Percentiles rank a stretch among this genome's conserved stretches.
phyloP scores from a whole-genome alignment of 2,113 vertebrate genomes.

The Phrynocephalus versicolor region DNA sequence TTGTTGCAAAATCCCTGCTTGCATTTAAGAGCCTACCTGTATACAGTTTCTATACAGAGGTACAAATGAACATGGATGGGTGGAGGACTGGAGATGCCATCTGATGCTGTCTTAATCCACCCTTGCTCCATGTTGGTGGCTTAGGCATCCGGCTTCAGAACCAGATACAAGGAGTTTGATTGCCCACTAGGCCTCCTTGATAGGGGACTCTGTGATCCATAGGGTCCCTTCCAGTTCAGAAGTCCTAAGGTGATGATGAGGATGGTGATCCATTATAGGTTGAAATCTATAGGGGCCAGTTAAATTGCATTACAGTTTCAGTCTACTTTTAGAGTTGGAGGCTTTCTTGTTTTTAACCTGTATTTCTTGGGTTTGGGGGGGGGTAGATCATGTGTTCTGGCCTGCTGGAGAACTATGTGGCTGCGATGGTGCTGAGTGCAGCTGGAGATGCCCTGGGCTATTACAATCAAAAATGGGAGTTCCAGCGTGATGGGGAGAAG shows the following conservation, averaged over 20 bases:
- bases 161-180: too few relatives aligned
- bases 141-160: too few relatives aligned
- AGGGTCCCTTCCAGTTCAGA: too few relatives aligned
- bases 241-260: too few relatives aligned
- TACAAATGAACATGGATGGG: background rate
- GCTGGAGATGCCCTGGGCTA: constrained; percentile 80
- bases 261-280: background rate
- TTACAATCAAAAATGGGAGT: constrained; percentile 76
- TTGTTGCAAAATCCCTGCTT: background rate
- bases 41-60: background rate
- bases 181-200: too few relatives aligned
- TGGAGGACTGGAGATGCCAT: background rate
- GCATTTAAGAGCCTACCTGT: background rate
- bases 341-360: background rate
- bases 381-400: constrained; percentile 33
- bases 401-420: constrained; percentile 72
- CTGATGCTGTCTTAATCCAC: background rate
- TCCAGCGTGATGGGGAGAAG: constrained; percentile 59
- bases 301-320: background rate
- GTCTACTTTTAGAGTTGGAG: background rate
- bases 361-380: background rate
- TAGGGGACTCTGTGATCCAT: too few relatives aligned
- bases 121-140: background rate
- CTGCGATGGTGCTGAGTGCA: constrained; percentile 80
- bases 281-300: background rate